Evolutionary conservation across 2,113 vertebrate genomes (phyloP).

Genomic region (Alethe castanea): DNA sequence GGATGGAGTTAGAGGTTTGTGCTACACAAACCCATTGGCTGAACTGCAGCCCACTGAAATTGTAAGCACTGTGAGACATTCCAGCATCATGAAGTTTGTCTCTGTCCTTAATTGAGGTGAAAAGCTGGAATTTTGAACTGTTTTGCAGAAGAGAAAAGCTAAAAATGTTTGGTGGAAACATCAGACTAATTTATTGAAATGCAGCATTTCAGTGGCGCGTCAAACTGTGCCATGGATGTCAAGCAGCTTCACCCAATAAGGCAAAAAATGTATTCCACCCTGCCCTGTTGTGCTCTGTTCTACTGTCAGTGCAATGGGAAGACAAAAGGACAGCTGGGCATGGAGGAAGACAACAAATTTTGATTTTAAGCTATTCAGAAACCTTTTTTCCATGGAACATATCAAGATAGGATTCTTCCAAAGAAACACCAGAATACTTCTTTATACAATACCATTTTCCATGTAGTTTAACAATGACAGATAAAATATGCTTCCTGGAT

Average conservation of each 20-base stretch:
- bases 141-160: not conserved
- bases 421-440: not conserved
- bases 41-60: not conserved
- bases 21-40: not conserved
- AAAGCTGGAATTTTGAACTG: not conserved
- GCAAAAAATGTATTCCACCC: not conserved
- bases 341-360: not conserved
- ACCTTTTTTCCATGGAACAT: not conserved
- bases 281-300: not conserved
- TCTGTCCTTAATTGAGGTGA: not conserved
- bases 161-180: not conserved
- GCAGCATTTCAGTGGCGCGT: not conserved
- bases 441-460: not conserved
- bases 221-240: not conserved
- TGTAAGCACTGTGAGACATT: not conserved
- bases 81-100: not conserved
- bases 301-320: not conserved
- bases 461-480: accelerated
- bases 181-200: not conserved
- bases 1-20: not conserved
- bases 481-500: accelerated
- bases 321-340: not conserved
- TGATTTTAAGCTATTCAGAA: conserved; percentile 9
- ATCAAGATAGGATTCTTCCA: not conserved
- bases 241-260: not conserved